phyloP scores from a whole-genome alignment of 2,113 vertebrate genomes.

The Triplophysa rosa region DNA sequence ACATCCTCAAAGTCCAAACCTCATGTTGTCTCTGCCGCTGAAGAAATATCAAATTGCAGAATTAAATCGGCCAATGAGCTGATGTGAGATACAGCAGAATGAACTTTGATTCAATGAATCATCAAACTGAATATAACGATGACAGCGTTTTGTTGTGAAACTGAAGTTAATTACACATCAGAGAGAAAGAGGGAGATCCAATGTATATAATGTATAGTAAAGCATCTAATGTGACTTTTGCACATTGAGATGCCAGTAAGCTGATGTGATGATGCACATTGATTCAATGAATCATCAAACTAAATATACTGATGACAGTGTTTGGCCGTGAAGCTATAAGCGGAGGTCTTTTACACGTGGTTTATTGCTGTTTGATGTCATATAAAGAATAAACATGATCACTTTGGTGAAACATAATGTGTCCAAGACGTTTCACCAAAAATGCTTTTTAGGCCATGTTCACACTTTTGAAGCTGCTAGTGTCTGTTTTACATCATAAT shows the following conservation, averaged over 20 bases:
- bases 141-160: neutral
- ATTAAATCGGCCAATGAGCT: neutral
- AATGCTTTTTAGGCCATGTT: too few relatives aligned
- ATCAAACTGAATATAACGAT: too few relatives aligned
- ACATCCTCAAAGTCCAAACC: constrained; percentile 6
- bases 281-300: too few relatives aligned
- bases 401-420: neutral
- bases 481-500: too few relatives aligned
- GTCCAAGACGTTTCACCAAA: too few relatives aligned
- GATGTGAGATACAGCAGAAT: neutral
- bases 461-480: too few relatives aligned
- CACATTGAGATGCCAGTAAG: too few relatives aligned
- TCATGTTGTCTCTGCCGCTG: neutral
- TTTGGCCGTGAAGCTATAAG: neutral
- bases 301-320: neutral
- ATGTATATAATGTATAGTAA: too few relatives aligned
- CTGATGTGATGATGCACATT: too few relatives aligned
- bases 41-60: neutral
- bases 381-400: neutral
- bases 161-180: neutral
- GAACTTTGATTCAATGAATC: neutral
- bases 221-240: too few relatives aligned
- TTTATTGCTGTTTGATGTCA: neutral
- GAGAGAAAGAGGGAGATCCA: too few relatives aligned
- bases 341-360: neutral